Evolutionary conservation across 1,140 invertebrate genomes (phyloP), one percentile per base, ranked within the genome.

Genomic region (Lepidotrigona ventralis): DNA sequence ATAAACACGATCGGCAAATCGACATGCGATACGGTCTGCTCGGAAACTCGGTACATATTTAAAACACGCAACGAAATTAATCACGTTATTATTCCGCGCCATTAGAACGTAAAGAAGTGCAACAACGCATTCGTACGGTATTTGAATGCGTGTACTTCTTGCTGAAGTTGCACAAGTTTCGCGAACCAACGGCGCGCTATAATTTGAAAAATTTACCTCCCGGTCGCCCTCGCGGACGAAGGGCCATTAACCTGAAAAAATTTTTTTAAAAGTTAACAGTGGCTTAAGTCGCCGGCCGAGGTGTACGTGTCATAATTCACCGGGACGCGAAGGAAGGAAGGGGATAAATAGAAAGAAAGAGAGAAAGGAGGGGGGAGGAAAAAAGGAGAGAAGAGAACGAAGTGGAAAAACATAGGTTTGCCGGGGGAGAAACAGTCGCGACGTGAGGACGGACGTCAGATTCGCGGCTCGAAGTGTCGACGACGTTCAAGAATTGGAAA

Each of bases 221-320:
- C 6, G 23, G 39, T 21, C 29, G 19, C 4, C 33, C 53, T 63
- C 39, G 2, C 56, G 1, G 39, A 56, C 51, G 64, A 51, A 70
- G 19, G n/a, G 19, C 53, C 53, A 56, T 86, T 85, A 85, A 86
- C 81, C 71, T 77, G 72, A 73, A 77, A 46, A 85, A 77, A 70
- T 77, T 86, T 29, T 53, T 70, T 19, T 6, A 77, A 33, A 75
- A 77, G 68, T 80, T 56, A 14, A 26, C 33, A 77, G 60, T 73
- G 53, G 72, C 78, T 85, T 63, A 73, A 85, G 74, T 60, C 26
- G 17, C 23, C 11, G 70, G n/a, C 51, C 69, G 46, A 29, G 39
- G 53, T 71, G 85, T 72, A 66, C 51, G 74, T 78, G 60, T 83
- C 79, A 64, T 70, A 81, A 83, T 75, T 86, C 85, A 60, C 15